Conservation (phyloP, 2,888 invertebrate species). For the Clunio marinus region DNA sequence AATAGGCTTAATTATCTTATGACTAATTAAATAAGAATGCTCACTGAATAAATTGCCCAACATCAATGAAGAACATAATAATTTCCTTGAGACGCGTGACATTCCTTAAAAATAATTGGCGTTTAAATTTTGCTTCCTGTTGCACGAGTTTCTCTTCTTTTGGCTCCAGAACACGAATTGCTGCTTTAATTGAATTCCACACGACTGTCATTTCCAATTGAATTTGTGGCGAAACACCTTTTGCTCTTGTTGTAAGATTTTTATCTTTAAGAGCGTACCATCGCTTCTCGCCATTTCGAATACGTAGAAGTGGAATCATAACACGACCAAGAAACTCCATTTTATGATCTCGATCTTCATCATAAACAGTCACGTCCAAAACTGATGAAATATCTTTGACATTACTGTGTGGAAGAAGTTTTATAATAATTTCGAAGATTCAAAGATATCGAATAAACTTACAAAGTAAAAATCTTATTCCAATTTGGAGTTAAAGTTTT, state of each 20-base stretch:
- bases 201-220: conserved; percentile 84
- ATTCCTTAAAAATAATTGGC: conserved; percentile 88
- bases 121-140: conserved; percentile 91
- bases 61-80: conserved; percentile 81
- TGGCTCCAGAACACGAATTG: conserved; percentile 88
- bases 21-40: no score
- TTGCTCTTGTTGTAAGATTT: conserved; percentile 83
- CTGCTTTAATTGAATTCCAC: conserved; percentile 91
- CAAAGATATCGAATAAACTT: conserved; percentile 50
- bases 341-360: conserved; percentile 97
- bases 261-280: conserved; percentile 98
- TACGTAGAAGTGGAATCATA: conserved; percentile 77
- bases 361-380: conserved; percentile 92
- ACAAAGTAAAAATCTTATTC: conserved; percentile 99
- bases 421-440: not conserved
- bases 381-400: conserved; percentile 94
- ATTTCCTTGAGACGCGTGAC: conserved; percentile 88
- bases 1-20: no score
- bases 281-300: conserved; percentile 84
- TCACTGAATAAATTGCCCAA: conserved; percentile 88
- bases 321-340: conserved; percentile 97
- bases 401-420: conserved; percentile 57
- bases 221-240: conserved; percentile 87
- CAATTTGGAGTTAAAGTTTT: conserved; percentile 94
- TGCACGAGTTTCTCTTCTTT: conserved; percentile 93